Percentiles rank a stretch among this genome's conserved stretches.
These are phyloP conservation scores for Andrena hattorfiana DNA, from an alignment of 2,888 invertebrate genomes.

Conservation along the genomic window DNA sequence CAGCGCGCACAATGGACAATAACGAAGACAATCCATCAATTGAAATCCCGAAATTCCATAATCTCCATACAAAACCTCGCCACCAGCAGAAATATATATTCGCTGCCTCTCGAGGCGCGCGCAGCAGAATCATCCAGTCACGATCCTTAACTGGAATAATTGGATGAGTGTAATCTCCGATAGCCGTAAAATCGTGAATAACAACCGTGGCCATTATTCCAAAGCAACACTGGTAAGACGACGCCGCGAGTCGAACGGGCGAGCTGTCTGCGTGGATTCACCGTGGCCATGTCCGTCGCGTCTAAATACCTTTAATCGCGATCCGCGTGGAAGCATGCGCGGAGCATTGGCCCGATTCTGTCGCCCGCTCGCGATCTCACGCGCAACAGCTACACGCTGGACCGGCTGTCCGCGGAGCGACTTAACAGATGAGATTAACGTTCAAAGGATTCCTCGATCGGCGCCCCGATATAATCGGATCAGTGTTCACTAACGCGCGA, in stretches of 20 bases:
- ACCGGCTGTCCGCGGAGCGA: slow-evolving; percentile 33
- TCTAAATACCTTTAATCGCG: slow-evolving; percentile 51
- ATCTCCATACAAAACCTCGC: background rate
- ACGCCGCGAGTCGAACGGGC: background rate
- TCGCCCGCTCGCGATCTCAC: slow-evolving; percentile 13
- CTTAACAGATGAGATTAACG: slow-evolving; percentile 55
- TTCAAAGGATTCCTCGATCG: slow-evolving; percentile 54
- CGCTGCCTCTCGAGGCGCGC: too few relatives aligned
- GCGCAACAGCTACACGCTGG: slow-evolving; percentile 29
- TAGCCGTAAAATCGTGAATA: slow-evolving; percentile 51
- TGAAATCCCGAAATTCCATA: slow-evolving; percentile 2
- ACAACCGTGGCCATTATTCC: slow-evolving; percentile 15
- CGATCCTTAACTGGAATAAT: slow-evolving; percentile 47
- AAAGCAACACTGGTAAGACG: slow-evolving; percentile 14
- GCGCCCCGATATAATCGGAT: slow-evolving; percentile 77
- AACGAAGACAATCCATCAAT: background rate
- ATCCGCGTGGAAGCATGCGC: slow-evolving; percentile 15
- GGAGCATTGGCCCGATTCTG: slow-evolving; percentile 7
- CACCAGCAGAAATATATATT: slow-evolving; percentile 12
- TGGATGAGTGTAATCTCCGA: slow-evolving; percentile 53
- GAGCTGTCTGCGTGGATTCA: background rate
- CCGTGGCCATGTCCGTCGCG: background rate
- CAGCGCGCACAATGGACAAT: background rate
- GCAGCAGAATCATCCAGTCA: slow-evolving; percentile 23
- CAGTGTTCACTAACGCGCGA: slow-evolving; percentile 70